Evolutionary conservation across 2,888 invertebrate species (phyloP), one percentile per base, ranked within the genome.

Genomic region (Parelbella ahira): DNA sequence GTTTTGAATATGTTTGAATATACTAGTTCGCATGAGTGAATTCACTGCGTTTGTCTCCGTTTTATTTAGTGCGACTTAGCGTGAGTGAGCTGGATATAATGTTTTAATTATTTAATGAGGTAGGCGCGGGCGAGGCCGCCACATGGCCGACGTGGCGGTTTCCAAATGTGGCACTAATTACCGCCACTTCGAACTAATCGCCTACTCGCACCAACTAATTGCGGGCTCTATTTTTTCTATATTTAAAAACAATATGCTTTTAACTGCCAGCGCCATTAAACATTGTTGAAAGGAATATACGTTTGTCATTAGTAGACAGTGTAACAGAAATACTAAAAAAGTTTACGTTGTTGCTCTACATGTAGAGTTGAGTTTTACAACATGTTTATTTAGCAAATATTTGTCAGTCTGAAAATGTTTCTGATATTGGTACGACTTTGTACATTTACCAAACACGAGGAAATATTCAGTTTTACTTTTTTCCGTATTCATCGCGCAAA

Each of bases 151-250:
- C 58, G 56, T 56, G 46, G 57, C 56, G 54, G 60, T 58, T 60
- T 63, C 60, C 63, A 64, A 77, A 78, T 69, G 70, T 68, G 69
- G 63, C 68, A 64, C 74, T 80, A 82, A 83, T 81, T 79, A 75
- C 72, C 60, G 51, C 75, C 62, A 71, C 68, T 68, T 72, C 63
- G 58, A 68, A 70, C 72, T 78, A 75, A 75, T 75, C 74, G 64
- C 69, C 60, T 53, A 57, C 59, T 60, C 54, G 67, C 63, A 60
- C 50, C 51, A 68, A 71, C 68, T 71, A 74, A 77, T 76, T 66
- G 68, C 54, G 58, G 49, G 56, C 51, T 24, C 37, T 19, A 19
- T 36, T 37, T 37, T 27, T n/a, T n/a, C n/a, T n/a, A n/a, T 33
- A 5, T 12, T 21, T 7, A 21, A 15, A 2, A 2, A 25, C 24